These are phyloP conservation scores for Gymnoscelis rufifasciata DNA, from an alignment of 2,888 invertebrate species.

Conservation along the genomic window DNA sequence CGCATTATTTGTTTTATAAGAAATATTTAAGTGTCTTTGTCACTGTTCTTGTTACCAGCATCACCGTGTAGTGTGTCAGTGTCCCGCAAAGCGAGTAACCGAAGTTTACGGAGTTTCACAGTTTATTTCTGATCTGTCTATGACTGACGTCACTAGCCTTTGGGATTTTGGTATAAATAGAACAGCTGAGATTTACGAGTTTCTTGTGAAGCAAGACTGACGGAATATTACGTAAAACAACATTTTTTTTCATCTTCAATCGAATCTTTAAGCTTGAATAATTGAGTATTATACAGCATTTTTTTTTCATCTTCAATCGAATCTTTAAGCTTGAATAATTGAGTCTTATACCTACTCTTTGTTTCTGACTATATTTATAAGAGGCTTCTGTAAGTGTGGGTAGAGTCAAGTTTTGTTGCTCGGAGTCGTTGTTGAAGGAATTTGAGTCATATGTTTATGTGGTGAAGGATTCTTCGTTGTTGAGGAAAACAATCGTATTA, in stretches of 20 bases:
- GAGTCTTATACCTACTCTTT: not conserved
- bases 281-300: not conserved
- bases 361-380: too few relatives aligned
- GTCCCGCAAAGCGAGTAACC: too few relatives aligned
- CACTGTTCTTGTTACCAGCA: too few relatives aligned
- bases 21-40: too few relatives aligned
- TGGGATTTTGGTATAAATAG: not conserved
- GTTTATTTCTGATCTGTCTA: constrained; percentile 6
- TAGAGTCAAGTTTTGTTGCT: not conserved
- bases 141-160: not conserved
- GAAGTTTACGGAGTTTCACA: not conserved
- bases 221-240: not conserved
- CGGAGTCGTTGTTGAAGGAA: not conserved
- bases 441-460: not conserved
- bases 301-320: not conserved
- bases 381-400: not conserved
- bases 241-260: not conserved
- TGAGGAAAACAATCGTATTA: not conserved
- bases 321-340: not conserved
- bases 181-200: constrained; percentile 1
- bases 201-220: not conserved
- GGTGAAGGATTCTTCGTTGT: not conserved
- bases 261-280: not conserved
- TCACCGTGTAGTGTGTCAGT: too few relatives aligned
- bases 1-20: too few relatives aligned